A percentile compares a stretch with the other conserved stretches of the same genome.
phyloP scores from a whole-genome alignment of 2,797 vertebrate genomes.

The Nyctalus aviator region DNA sequence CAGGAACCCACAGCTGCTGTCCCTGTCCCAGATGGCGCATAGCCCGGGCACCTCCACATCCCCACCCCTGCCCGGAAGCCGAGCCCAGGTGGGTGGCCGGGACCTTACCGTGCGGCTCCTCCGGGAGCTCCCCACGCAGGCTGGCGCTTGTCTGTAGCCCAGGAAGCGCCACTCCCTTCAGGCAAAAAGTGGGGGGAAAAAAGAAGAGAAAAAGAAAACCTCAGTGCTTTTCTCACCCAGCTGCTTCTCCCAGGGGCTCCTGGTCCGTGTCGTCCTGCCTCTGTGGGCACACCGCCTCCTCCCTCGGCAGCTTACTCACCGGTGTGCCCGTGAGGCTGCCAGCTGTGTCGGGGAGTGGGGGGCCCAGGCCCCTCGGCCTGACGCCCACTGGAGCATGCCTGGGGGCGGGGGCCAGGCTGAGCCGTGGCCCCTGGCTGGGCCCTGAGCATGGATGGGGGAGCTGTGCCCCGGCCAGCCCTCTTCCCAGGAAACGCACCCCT shows the following conservation, averaged over 20 bases:
- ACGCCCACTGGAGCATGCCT: slow-evolving; percentile 53
- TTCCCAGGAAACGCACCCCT: slow-evolving; percentile 8
- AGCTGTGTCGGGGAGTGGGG: slow-evolving; percentile 73
- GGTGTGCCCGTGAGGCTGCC: slow-evolving; percentile 68
- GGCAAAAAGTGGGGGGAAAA: slow-evolving; percentile 84
- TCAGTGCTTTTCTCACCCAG: slow-evolving; percentile 85
- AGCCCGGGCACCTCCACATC: neutral
- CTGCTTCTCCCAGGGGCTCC: slow-evolving; percentile 71
- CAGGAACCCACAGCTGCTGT: neutral
- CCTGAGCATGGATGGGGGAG: neutral
- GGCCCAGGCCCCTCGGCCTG: slow-evolving; percentile 65
- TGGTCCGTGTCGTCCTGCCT: slow-evolving; percentile 59
- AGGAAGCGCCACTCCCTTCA: slow-evolving; percentile 92
- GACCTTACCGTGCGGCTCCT: slow-evolving; percentile 83
- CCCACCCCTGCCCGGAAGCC: neutral
- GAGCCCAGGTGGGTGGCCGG: neutral
- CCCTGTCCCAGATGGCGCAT: neutral
- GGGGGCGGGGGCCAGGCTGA: neutral
- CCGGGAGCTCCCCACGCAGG: slow-evolving; percentile 89
- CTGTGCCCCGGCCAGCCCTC: slow-evolving; percentile 19
- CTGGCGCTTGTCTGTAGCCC: slow-evolving; percentile 92
- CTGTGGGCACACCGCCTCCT: slow-evolving; percentile 64
- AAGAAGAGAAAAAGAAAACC: slow-evolving; percentile 77
- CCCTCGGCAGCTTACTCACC: slow-evolving; percentile 78
- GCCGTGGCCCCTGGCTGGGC: neutral